phyloP scores from a whole-genome alignment of 1,140 invertebrate genomes.

The Condylostylus longicornis region DNA sequence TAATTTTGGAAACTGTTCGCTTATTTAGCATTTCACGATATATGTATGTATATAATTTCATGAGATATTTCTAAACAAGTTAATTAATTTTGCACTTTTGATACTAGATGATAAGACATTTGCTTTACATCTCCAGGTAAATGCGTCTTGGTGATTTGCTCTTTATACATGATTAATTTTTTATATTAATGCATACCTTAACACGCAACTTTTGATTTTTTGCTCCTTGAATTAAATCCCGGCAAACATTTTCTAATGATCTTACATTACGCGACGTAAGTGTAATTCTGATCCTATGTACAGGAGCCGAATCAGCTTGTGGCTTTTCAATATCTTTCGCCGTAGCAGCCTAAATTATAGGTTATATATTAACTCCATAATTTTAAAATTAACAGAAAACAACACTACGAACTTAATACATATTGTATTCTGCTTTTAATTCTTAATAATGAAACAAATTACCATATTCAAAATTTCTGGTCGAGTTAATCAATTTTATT shows the following conservation, averaged over 20 bases:
- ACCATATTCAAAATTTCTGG: conserved; percentile 36
- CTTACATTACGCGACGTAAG: conserved; percentile 93
- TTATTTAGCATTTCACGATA: not conserved
- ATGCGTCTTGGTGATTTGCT: conserved; percentile 15
- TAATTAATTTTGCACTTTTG: conserved; percentile 23
- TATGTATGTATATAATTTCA: conserved; percentile 20
- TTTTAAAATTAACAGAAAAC: conserved; percentile 1
- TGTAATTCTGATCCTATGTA: conserved; percentile 93
- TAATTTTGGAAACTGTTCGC: not conserved
- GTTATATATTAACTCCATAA: not conserved
- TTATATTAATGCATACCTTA: conserved; percentile 40
- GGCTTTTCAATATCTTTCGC: conserved; percentile 73
- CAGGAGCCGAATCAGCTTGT: conserved; percentile 59
- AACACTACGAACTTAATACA: conserved; percentile 1
- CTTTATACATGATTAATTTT: conserved; percentile 4
- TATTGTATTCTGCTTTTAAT: no score
- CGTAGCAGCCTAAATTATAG: conserved; percentile 36
- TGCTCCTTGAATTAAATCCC: conserved; percentile 85
- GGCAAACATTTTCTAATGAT: conserved; percentile 94
- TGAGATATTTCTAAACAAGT: conserved; percentile 20
- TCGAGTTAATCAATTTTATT: conserved; percentile 36
- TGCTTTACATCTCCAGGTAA: conserved; percentile 29
- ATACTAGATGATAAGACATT: conserved; percentile 23
- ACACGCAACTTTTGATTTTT: conserved; percentile 95
- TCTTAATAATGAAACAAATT: conserved; percentile 14